phyloP scores from a whole-genome alignment of 2,797 vertebrate genomes.

The Sebastes ruberrimus region DNA sequence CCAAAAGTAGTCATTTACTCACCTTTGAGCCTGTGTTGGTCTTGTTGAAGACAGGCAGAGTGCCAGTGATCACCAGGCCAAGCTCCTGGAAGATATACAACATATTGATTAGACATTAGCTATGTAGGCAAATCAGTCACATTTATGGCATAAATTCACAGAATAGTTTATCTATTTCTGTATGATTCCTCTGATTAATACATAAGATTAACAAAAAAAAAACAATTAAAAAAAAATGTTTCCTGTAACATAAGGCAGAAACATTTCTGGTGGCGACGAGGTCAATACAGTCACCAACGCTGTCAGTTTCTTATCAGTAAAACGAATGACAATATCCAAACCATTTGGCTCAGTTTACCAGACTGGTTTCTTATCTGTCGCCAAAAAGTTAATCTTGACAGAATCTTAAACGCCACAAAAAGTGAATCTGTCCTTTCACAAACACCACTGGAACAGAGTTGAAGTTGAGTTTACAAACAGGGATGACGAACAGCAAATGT shows the following conservation, averaged over 20 bases:
- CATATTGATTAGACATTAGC: background rate
- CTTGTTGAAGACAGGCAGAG: slow-evolving; percentile 96
- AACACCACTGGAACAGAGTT: slow-evolving; percentile 20
- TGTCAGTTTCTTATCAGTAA: slow-evolving; percentile 53
- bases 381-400: slow-evolving; percentile 21
- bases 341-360: slow-evolving; percentile 39
- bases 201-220: background rate
- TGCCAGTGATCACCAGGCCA: slow-evolving; percentile 97
- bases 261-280: slow-evolving; percentile 20
- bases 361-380: slow-evolving; percentile 48
- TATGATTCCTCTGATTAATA: background rate
- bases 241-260: slow-evolving; percentile 34
- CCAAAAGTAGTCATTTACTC: background rate
- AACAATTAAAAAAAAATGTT: background rate
- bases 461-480: slow-evolving; percentile 21
- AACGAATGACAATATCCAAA: slow-evolving; percentile 47
- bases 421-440: slow-evolving; percentile 10
- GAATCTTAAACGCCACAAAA: background rate
- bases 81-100: slow-evolving; percentile 83
- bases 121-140: slow-evolving; percentile 13
- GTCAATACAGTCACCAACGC: slow-evolving; percentile 17
- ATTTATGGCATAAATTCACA: background rate
- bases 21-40: slow-evolving; percentile 82
- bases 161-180: background rate
- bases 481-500: slow-evolving; percentile 12